A percentile compares a stretch with the other conserved stretches of the same genome.
Conservation (phyloP, 2,888 invertebrate species). For the Pollenia angustigena region DNA sequence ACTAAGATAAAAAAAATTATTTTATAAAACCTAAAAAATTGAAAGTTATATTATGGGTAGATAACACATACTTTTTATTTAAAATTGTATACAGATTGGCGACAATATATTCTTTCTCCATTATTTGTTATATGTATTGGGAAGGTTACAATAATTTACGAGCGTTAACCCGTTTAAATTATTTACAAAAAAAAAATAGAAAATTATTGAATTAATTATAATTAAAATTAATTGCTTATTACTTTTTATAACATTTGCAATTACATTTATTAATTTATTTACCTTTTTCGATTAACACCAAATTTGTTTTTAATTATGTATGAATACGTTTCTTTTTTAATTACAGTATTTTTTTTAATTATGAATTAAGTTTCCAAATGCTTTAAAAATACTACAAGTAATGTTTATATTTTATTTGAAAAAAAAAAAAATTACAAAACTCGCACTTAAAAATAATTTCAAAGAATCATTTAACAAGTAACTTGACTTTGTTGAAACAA, state of each 20-base stretch:
- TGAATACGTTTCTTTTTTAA: neutral
- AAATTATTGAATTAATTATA: slow-evolving; percentile 5
- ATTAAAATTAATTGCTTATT: neutral
- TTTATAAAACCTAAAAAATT: too few relatives aligned
- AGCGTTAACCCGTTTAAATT: slow-evolving; percentile 15
- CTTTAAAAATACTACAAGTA: slow-evolving; percentile 11
- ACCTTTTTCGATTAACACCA: slow-evolving; percentile 14
- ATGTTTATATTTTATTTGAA: slow-evolving; percentile 25
- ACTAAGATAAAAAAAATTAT: too few relatives aligned
- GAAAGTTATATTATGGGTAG: too few relatives aligned
- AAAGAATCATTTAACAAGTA: slow-evolving; percentile 25
- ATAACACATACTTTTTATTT: neutral
- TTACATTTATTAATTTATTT: slow-evolving; percentile 12
- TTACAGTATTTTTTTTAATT: neutral
- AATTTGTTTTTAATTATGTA: neutral
- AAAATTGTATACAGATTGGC: neutral
- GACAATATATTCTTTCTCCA: neutral
- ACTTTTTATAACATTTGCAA: neutral
- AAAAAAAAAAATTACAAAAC: slow-evolving; percentile 9
- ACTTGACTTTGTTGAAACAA: slow-evolving; percentile 66
- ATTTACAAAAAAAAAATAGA: slow-evolving; percentile 1
- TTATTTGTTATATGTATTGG: neutral
- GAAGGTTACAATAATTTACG: slow-evolving; percentile 17
- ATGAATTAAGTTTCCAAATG: neutral
- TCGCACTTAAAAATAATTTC: slow-evolving; percentile 9